Conservation (phyloP, 2,888 invertebrate genomes). For the Volucella inflata region DNA sequence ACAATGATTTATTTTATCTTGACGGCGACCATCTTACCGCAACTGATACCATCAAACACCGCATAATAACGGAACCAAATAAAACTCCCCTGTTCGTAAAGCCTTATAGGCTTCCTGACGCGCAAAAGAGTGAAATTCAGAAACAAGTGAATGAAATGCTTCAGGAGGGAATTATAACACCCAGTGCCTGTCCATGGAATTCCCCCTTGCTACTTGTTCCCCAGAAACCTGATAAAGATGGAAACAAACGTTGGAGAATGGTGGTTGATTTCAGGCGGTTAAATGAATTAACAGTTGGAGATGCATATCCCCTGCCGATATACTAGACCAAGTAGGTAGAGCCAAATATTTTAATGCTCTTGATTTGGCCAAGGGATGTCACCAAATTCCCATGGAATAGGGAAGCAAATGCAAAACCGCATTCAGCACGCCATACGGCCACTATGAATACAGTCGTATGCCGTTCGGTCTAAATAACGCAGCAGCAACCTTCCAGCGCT, state of each 20-base stretch:
- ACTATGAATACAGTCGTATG: too few species aligned
- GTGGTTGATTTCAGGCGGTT: too few species aligned
- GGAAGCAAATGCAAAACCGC: constrained; percentile 36
- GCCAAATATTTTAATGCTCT: constrained; percentile 40
- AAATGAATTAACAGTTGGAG: too few species aligned
- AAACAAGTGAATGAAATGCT: constrained; percentile 14
- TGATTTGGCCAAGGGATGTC: constrained; percentile 53
- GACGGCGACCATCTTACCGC: constrained; percentile 11
- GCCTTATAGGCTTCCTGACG: constrained; percentile 2
- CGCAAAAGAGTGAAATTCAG: constrained; percentile 2
- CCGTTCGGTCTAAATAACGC: too few species aligned
- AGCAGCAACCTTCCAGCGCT: too few species aligned
- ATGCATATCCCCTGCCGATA: constrained; percentile 47
- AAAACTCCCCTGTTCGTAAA: constrained; percentile 1
- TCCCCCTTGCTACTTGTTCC: too few species aligned
- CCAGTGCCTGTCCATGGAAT: too few species aligned
- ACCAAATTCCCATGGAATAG: constrained; percentile 38
- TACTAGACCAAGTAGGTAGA: constrained; percentile 42
- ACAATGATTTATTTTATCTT: too few species aligned
- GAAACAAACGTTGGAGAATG: too few species aligned
- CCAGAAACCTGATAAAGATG: too few species aligned
- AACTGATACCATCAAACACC: constrained; percentile 12
- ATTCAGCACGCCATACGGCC: too few species aligned
- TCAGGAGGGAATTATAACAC: too few species aligned
- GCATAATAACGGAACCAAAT: constrained; percentile 21